Conservation (phyloP, 30 jellyfish, hydroid and myxozoan genomes). For the Aurelia sp. region DNA sequence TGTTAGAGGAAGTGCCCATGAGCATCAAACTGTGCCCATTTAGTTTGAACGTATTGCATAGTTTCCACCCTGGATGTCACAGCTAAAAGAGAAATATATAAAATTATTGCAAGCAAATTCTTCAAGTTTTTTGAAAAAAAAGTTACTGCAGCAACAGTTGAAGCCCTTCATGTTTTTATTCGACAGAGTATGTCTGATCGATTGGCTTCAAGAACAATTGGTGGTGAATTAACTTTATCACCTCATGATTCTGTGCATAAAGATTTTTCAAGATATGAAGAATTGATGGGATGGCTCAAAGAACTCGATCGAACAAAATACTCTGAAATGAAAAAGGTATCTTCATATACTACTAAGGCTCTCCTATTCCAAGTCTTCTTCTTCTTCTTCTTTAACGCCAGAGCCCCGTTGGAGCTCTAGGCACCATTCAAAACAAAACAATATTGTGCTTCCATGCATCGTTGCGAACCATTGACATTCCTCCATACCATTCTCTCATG, state of each 20-base stretch:
- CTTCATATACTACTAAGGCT: too few species aligned
- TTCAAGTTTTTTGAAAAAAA: too few species aligned
- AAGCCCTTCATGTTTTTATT: neutral
- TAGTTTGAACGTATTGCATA: too few species aligned
- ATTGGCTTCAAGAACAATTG: slow-evolving; percentile 48
- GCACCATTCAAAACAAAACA: neutral
- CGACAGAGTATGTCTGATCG: slow-evolving; percentile 86
- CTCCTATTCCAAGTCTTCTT: too few species aligned
- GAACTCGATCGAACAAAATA: slow-evolving; percentile 83
- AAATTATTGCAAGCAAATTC: too few species aligned
- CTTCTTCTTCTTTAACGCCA: neutral
- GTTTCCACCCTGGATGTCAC: too few species aligned
- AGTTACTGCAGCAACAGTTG: too few species aligned
- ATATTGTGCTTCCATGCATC: neutral
- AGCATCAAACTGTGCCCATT: too few species aligned
- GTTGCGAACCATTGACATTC: neutral
- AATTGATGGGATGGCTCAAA: slow-evolving; percentile 95
- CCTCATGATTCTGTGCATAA: slow-evolving; percentile 90
- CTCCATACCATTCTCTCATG: neutral
- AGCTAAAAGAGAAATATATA: too few species aligned
- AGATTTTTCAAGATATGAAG: slow-evolving; percentile 90
- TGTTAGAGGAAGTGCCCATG: too few species aligned
- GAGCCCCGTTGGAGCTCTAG: too few species aligned
- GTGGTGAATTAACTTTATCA: slow-evolving; percentile 80
- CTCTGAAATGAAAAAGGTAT: slow-evolving; percentile 82